phyloP scores from a whole-genome alignment of 2,888 invertebrate genomes.

The Leptopterna dolabrata region DNA sequence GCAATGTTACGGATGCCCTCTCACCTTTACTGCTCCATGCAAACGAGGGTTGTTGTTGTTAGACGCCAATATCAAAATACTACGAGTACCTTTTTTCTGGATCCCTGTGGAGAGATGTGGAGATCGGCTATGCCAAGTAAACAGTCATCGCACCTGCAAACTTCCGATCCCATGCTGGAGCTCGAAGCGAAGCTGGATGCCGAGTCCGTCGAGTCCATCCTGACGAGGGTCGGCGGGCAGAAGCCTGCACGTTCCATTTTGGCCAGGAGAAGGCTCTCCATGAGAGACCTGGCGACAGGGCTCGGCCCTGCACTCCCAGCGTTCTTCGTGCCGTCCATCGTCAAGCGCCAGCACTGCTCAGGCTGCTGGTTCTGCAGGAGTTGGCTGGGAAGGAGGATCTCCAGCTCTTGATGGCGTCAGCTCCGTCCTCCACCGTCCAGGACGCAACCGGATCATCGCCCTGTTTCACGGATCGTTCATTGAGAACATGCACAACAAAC shows the following conservation, averaged over 20 bases:
- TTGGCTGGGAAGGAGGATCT: not conserved
- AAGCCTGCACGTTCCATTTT: slow-evolving; percentile 80
- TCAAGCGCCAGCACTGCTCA: not conserved
- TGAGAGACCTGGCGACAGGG: slow-evolving; percentile 75
- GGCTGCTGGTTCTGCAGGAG: not conserved
- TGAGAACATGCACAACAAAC: not conserved
- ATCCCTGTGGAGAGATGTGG: slow-evolving; percentile 66
- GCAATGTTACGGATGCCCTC: not conserved
- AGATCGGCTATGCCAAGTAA: slow-evolving; percentile 82
- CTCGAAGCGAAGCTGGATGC: slow-evolving; percentile 61
- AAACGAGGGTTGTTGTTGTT: not conserved
- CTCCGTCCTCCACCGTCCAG: not conserved
- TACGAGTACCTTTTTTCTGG: slow-evolving; percentile 74
- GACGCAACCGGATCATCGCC: not conserved
- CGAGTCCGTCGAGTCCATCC: slow-evolving; percentile 80
- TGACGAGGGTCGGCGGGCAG: slow-evolving; percentile 70
- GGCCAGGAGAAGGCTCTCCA: slow-evolving; percentile 83
- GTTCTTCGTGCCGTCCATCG: slow-evolving; percentile 13
- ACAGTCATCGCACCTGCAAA: slow-evolving; percentile 87
- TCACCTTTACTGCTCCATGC: not conserved
- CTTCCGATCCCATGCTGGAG: slow-evolving; percentile 71
- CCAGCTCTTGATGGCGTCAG: not conserved
- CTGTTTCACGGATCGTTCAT: not conserved
- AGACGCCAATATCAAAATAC: not conserved
- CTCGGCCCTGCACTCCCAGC: slow-evolving; percentile 36